Evolutionary conservation across 2,888 invertebrate genomes (phyloP), one percentile per base, ranked within the genome.

Genomic region (Nyleta sp.): DNA sequence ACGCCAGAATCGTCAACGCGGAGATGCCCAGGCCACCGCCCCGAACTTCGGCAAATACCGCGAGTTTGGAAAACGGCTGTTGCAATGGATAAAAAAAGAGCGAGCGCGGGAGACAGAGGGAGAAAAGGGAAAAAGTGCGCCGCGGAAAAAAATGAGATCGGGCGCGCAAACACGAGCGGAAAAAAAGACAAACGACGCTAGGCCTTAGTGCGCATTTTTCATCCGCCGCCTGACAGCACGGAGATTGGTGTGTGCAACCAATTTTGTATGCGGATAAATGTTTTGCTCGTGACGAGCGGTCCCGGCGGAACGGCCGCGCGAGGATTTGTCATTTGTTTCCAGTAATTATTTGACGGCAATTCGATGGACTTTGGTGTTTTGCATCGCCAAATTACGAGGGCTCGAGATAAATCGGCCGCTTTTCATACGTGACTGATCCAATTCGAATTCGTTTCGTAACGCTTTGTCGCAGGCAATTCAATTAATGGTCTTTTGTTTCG

Each of bases 1-100:
- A 38, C 38, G 84, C 85, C 85, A 85, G 80, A 77, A 83, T 82
- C 83, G 79, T 82, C 81, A 78, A 81, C 75, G 77, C 80, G 46
- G 71, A 72, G 72, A 71, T 62, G 71, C 53, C 62, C 81, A 83
- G 85, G 85, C 84, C 79, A 57, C 73, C 67, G 78, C 80, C 80
- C 75, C 67, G 68, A 64, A 76, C 73, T 80, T 77, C 74, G 64
- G 73, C 80, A 76, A 76, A 74, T 71, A 80, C 67, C 65, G 71
- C 48, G 53, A 65, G 73, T 77, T 73, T 64, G 62, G 77, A 67
- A 73, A 80, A 68, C 72, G 80, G 76, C 80, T 64, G 76, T 76
- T 68, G 42, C 70, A 20, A 53, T 10, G 35, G 13, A 1, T 4
- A 20, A 48, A 48, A 48, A 48, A 11, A 11, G 7, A 33, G 8